A percentile compares a stretch with the other conserved stretches of the same genome.
Conservation (phyloP, 2,113 vertebrate genomes). For the Ellobius talpinus region DNA sequence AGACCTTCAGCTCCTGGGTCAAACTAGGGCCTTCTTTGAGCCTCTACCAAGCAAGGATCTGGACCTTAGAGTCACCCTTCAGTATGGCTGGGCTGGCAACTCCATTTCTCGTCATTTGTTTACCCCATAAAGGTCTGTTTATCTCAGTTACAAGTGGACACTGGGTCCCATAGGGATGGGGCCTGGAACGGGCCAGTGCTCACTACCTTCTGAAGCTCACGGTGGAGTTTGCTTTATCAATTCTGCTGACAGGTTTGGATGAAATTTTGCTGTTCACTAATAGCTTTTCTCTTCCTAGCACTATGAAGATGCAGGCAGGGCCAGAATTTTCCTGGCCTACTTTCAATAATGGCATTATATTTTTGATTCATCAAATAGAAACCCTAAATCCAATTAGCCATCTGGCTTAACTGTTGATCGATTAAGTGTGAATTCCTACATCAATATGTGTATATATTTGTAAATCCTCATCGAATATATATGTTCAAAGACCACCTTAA, state of each 20-base stretch:
- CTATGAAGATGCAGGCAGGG: conserved; percentile 25
- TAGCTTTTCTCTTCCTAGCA: conserved; percentile 46
- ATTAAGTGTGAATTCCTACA: conserved; percentile 63
- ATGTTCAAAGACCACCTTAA: conserved; percentile 14
- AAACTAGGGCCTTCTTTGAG: not conserved
- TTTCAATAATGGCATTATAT: conserved; percentile 73
- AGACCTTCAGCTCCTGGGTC: not conserved
- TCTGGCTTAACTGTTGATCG: conserved; percentile 63
- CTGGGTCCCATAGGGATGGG: not conserved
- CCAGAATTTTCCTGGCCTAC: conserved; percentile 54
- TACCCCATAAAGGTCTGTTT: conserved; percentile 4
- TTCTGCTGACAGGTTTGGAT: conserved; percentile 55
- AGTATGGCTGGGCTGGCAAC: not conserved
- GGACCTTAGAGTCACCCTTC: not conserved
- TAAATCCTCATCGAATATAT: not conserved
- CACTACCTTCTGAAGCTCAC: conserved; percentile 36
- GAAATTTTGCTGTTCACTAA: conserved; percentile 40
- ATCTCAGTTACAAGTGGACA: not conserved
- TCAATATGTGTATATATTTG: conserved; percentile 20
- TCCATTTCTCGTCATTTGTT: not conserved
- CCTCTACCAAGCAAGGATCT: not conserved
- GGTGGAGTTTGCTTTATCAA: conserved; percentile 30
- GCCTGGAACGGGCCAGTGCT: not conserved
- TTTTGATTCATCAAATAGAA: conserved; percentile 70
- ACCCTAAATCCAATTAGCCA: conserved; percentile 71